These are phyloP conservation scores for Megaleporinus macrocephalus DNA, from an alignment of 2,113 vertebrate genomes.

Conservation along the genomic window DNA sequence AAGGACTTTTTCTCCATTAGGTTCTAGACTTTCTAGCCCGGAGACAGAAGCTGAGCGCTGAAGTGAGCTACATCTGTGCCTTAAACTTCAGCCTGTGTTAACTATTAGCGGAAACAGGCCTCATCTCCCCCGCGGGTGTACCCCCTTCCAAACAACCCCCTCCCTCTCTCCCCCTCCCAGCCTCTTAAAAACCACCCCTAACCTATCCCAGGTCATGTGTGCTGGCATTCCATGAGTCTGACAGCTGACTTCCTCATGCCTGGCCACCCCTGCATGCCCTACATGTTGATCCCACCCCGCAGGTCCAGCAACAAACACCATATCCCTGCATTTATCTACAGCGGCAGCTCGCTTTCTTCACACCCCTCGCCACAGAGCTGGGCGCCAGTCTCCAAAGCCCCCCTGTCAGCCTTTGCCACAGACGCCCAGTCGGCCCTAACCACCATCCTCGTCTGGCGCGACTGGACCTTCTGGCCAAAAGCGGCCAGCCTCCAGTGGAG, in stretches of 20 bases:
- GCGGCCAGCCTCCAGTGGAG: conserved; percentile 11
- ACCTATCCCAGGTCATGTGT: conserved; percentile 61
- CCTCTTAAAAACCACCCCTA: neutral
- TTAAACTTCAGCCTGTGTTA: conserved; percentile 15
- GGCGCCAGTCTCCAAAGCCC: conserved; percentile 7
- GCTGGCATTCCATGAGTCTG: conserved; percentile 71
- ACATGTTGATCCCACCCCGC: conserved; percentile 71
- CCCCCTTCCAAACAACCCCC: conserved; percentile 38
- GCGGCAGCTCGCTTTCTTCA: conserved; percentile 56
- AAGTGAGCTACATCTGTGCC: conserved; percentile 8
- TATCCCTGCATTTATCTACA: conserved; percentile 67
- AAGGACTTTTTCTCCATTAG: too few species aligned
- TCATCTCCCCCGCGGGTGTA: neutral
- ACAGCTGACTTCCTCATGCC: conserved; percentile 81
- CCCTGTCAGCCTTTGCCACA: conserved; percentile 2
- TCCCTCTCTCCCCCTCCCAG: too few species aligned
- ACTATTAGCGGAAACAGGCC: conserved; percentile 46
- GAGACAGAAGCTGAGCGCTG: neutral
- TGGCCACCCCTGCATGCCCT: conserved; percentile 64
- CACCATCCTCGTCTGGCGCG: conserved; percentile 32
- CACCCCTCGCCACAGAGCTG: conserved; percentile 46
- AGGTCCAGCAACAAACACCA: conserved; percentile 53
- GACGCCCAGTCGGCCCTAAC: conserved; percentile 52
- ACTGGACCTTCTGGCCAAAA: conserved; percentile 25
- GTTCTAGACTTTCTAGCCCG: too few species aligned